Evolutionary conservation across 2,797 vertebrate species (phyloP).

Genomic region (Allobates femoralis): DNA sequence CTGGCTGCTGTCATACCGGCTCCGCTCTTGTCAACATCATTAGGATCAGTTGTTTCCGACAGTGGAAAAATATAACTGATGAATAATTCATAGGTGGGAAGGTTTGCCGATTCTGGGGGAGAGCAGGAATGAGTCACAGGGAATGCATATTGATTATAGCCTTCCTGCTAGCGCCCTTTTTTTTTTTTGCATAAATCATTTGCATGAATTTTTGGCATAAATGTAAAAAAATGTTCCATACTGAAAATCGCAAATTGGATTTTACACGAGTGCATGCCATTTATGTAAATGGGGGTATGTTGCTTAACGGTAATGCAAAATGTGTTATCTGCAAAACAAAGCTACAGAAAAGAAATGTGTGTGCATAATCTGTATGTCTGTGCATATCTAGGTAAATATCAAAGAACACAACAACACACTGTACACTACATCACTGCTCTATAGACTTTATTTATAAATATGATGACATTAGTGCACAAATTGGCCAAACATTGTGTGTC

Average conservation of each 20-base stretch:
- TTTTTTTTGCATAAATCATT: slow-evolving; percentile 15
- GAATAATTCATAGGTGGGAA: slow-evolving; percentile 55
- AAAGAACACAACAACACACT: too few species aligned
- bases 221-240: slow-evolving; percentile 8
- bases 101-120: neutral
- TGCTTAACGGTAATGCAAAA: neutral
- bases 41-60: slow-evolving; percentile 49
- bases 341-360: neutral
- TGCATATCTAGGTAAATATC: neutral
- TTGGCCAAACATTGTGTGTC: too few species aligned
- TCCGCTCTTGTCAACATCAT: slow-evolving; percentile 44
- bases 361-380: neutral
- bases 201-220: slow-evolving; percentile 28
- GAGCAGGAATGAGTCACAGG: slow-evolving; percentile 34
- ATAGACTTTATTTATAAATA: too few species aligned
- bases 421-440: too few species aligned
- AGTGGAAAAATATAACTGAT: slow-evolving; percentile 50
- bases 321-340: slow-evolving; percentile 11
- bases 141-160: slow-evolving; percentile 41
- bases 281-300: slow-evolving; percentile 7
- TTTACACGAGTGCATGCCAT: neutral
- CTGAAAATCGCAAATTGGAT: slow-evolving; percentile 2
- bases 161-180: neutral
- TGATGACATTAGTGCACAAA: too few species aligned
- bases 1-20: neutral